phyloP scores from a whole-genome alignment of 2,797 vertebrate genomes.

The Micrastur ruficollis region DNA sequence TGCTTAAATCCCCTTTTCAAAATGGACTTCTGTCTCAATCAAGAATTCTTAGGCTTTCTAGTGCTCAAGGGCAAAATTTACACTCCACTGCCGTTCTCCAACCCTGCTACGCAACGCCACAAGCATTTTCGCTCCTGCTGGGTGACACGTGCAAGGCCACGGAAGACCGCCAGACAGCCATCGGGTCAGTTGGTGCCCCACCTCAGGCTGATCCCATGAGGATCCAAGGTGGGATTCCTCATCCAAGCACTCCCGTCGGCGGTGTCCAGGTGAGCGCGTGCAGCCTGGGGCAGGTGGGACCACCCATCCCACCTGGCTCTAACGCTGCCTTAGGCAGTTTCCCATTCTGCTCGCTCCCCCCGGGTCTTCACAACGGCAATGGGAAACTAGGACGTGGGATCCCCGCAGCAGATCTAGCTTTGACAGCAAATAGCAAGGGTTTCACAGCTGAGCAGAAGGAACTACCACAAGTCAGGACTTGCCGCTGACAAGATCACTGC shows the following conservation, averaged over 20 bases:
- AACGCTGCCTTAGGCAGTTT: rapidly evolving
- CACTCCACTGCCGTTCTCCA: neutral
- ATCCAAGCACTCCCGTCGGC: neutral
- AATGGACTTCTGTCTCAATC: neutral
- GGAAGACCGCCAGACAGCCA: neutral
- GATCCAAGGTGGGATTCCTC: neutral
- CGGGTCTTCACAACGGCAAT: neutral
- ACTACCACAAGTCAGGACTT: neutral
- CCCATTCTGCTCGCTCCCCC: neutral
- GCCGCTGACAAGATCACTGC: neutral
- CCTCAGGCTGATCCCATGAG: neutral
- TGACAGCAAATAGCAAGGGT: neutral
- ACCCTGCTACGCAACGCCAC: neutral
- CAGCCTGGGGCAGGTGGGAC: neutral
- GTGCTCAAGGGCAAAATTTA: neutral
- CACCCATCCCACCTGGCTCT: neutral
- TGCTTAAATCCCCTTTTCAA: neutral
- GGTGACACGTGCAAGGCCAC: neutral
- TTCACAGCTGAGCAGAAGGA: neutral
- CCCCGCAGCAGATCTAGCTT: neutral
- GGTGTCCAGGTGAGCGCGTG: rapidly evolving
- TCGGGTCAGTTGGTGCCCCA: rapidly evolving
- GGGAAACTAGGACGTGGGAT: neutral
- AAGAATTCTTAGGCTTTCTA: neutral
- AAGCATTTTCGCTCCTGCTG: neutral